Evolutionary conservation across 2,797 vertebrate species (phyloP).

Genomic region (Hippopotamyrus pictus): DNA sequence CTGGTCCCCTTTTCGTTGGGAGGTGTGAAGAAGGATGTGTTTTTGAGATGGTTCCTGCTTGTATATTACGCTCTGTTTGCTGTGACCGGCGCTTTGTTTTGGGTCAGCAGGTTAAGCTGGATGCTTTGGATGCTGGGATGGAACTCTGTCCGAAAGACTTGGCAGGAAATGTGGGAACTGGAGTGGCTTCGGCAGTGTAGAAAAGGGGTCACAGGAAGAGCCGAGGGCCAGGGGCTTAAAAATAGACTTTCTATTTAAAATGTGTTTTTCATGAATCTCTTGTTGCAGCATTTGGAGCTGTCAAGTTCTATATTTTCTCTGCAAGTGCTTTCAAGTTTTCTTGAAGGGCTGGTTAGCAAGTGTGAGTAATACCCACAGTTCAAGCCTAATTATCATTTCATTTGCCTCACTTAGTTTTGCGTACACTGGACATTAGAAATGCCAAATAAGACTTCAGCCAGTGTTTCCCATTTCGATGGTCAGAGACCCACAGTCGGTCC

Average conservation of each 20-base stretch:
- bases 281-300: neutral
- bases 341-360: neutral
- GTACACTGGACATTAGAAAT: neutral
- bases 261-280: neutral
- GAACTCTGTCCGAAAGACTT: conserved; percentile 21
- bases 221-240: conserved; percentile 21
- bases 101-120: conserved; percentile 8
- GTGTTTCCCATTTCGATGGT: neutral
- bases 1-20: neutral
- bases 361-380: neutral
- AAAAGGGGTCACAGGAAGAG: conserved; percentile 29
- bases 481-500: neutral
- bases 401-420: neutral
- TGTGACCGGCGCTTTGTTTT: conserved; percentile 9
- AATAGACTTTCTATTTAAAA: conserved; percentile 27
- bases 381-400: neutral
- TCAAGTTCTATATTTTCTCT: neutral
- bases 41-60: neutral
- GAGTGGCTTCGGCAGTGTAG: conserved; percentile 21
- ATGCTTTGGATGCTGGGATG: conserved; percentile 21
- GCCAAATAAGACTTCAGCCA: neutral
- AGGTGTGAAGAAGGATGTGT: neutral
- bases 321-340: neutral
- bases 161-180: conserved; percentile 35
- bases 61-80: conserved; percentile 2